Percentiles rank a stretch among this genome's conserved stretches.
These are phyloP conservation scores for Athene cunicularia DNA, from an alignment of 2,113 vertebrate species.

Conservation along the genomic window DNA sequence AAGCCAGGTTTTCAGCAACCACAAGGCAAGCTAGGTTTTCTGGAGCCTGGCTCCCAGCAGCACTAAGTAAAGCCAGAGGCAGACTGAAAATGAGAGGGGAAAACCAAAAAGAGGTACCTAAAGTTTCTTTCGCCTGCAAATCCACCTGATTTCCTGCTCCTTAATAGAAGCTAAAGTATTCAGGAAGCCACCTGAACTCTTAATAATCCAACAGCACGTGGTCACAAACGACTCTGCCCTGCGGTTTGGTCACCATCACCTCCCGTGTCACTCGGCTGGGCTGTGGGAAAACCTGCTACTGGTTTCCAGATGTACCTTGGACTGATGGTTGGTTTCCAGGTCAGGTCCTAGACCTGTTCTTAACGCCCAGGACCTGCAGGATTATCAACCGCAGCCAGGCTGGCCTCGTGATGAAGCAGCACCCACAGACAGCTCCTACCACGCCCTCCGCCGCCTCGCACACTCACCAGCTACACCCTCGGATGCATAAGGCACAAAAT, in stretches of 20 bases:
- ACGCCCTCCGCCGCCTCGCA: not conserved
- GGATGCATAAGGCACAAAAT: not conserved
- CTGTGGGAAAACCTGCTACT: accelerated
- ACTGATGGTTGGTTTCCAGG: not conserved
- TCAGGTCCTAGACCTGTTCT: not conserved
- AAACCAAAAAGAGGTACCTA: too few species aligned
- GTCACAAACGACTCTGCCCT: not conserved
- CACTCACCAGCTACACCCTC: not conserved
- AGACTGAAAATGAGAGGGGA: not conserved
- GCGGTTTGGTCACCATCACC: not conserved
- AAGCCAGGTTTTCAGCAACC: not conserved
- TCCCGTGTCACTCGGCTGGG: accelerated
- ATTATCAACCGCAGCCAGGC: accelerated
- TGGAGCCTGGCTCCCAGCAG: not conserved
- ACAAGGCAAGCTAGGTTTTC: not conserved
- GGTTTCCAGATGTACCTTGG: not conserved
- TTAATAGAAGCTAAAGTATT: accelerated
- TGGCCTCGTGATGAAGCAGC: not conserved
- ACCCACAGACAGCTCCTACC: not conserved
- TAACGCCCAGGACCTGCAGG: not conserved
- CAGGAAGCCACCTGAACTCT: not conserved
- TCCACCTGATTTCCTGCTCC: not conserved
- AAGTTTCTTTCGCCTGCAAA: not conserved
- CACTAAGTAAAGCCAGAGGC: not conserved
- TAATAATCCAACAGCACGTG: accelerated